Base-by-base conservation (phyloP, 2,797 vertebrate genomes). In the Atherinosoma microstoma region DNA sequence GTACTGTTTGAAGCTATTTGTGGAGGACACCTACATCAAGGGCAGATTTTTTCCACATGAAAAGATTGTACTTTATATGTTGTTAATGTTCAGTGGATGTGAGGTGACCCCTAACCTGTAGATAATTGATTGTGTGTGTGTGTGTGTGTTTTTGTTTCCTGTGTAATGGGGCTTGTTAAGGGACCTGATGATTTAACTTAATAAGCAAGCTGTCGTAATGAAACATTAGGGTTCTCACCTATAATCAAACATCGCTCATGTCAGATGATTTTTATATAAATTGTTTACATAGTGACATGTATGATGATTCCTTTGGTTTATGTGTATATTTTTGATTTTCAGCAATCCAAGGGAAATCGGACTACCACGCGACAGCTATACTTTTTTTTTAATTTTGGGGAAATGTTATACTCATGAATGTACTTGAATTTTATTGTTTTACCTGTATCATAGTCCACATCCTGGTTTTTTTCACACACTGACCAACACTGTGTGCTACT, bases 371-470 rank as follows among this genome's bases (percentile, higher is more conserved):
- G 73, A 56, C 72, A 71, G 61, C 64, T 71, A 73, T 16, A 65
- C 22, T 16, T 83, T 47, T 70, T 15, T 63, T 32, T 65, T 22
- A 47, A 6, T 78, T 80, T 71, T 58, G 58, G 29, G 77, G 51
- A 51, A 62, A 69, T 49, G 10, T 68, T 69, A 38, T 66, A 63
- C 75, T 87, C 75, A 54, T 71, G 36, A 80, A 68, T 83, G 58
- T 90, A 93, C 91, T 93, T 94, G 92, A 93, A 92, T 60, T 81
- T 61, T 79, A 20, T 77, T 22, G n/a, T 78, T 84, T 68, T 73
- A 24, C 66, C 74, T 45, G 16, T 67, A 57, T 63, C 58, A 0
- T 49, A 35, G 54, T 74, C 24, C 59, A 69, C 69, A 73, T 79
- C 61, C 77, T 79, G 70, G 54, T 82, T 74, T 71, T 76, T n/a